Evolutionary conservation across 2,888 invertebrate genomes (phyloP), one percentile per base, ranked within the genome.

Genomic region (Entomobrya proxima): DNA sequence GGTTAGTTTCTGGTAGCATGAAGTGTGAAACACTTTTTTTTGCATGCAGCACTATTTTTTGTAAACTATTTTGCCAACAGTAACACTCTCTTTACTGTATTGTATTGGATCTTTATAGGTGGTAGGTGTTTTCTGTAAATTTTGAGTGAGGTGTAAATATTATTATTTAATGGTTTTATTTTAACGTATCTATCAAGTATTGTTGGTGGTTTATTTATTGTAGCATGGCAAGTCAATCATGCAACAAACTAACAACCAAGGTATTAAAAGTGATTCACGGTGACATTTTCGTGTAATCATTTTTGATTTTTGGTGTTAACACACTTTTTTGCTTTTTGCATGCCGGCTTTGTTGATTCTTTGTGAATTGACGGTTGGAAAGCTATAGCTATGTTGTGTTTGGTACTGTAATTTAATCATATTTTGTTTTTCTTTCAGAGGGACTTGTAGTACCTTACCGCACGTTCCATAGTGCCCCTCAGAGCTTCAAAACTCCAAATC

Each of bases 401-500:
- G 13, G 55, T n/a, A 32, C 1, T 32, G 15, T 44, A 44, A 44
- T 30, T 40, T 2, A 30, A 30, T 32, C 18, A 18, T 50, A 11
- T 50, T 50, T 27, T 67, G 32, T 44, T 80, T 55, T 15, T 52
- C 32, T 85, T 85, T 32, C 87, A 91, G 90, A 90, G 82, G 89
- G 88, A 7, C 82, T 89, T 18, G 89, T 67, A 91, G 94, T 95
- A 91, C 94, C 95, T 89, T 96, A 95, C 91, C 93, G 92, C 86
- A 92, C 94, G 7, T 92, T 96, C 86, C 95, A 96, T 91, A 93
- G 94, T 2, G 92, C 94, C n/a, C 94, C 95, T 3, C 91, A 94
- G 30, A 96, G 95, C 91, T 96, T 96, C 91, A 95, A 94, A 90
- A 95, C 95, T 0, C 94, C 94, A 86, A 94, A 95, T 91, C 93